A percentile compares a stretch with the other conserved stretches of the same genome.
Conservation (phyloP, 2,113 vertebrate species). For the Condylura cristata region DNA sequence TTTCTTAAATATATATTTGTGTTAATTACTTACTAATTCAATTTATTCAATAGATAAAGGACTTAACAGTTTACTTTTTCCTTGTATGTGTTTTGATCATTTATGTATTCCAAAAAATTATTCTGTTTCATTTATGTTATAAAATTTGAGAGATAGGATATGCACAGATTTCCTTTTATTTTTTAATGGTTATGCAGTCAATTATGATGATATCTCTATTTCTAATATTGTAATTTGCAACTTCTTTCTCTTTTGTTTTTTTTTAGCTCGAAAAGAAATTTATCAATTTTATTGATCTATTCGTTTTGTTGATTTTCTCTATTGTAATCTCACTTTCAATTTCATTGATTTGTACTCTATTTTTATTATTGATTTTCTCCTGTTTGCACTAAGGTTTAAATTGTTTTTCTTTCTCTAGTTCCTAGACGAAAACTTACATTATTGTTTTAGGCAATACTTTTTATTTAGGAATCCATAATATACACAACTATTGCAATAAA, state of each 20-base stretch:
- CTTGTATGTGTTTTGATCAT: background rate
- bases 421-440: background rate
- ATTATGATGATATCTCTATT: background rate
- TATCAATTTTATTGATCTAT: background rate
- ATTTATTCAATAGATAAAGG: background rate
- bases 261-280: background rate
- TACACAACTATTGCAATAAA: background rate
- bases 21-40: background rate
- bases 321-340: background rate
- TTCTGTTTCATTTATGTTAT: background rate
- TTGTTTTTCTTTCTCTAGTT: background rate
- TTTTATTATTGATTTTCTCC: background rate
- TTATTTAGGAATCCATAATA: background rate
- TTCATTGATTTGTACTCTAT: background rate
- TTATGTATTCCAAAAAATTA: background rate
- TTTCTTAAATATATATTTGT: background rate
- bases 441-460: background rate
- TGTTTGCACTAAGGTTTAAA: background rate
- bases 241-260: background rate
- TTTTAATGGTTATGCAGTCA: background rate
- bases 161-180: background rate
- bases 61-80: background rate
- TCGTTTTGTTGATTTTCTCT: background rate
- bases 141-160: background rate
- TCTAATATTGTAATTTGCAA: background rate